Evolutionary conservation across 1,140 invertebrate genomes (phyloP).

Genomic region (Temnothorax longispinosus): DNA sequence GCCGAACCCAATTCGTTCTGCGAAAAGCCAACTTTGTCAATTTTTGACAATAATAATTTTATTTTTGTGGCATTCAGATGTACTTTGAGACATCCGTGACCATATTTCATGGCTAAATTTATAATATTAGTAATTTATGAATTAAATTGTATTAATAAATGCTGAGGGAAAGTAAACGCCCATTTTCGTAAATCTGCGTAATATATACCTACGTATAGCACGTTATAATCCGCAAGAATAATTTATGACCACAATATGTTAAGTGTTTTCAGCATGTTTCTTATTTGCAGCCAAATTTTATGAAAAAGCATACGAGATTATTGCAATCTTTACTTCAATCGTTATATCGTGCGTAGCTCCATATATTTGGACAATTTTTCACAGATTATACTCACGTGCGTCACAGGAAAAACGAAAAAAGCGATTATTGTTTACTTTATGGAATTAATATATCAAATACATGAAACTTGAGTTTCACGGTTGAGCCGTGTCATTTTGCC

Average conservation of each 20-base stretch:
- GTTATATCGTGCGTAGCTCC: neutral
- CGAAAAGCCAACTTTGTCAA: neutral
- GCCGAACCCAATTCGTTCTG: neutral
- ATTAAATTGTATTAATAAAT: slow-evolving; percentile 34
- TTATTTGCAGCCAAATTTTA: neutral
- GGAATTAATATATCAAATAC: neutral
- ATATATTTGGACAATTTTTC: neutral
- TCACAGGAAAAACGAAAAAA: slow-evolving; percentile 30
- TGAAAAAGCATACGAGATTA: neutral
- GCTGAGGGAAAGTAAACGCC: neutral
- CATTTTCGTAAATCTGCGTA: neutral
- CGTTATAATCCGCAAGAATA: neutral
- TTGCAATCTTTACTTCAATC: neutral
- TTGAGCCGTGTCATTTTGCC: slow-evolving; percentile 4
- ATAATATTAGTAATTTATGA: slow-evolving; percentile 6
- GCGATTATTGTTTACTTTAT: neutral
- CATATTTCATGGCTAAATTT: slow-evolving; percentile 14
- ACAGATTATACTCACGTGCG: slow-evolving; percentile 1
- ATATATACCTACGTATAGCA: neutral
- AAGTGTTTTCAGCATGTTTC: neutral
- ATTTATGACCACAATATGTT: neutral
- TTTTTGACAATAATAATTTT: slow-evolving; percentile 7
- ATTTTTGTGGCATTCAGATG: neutral
- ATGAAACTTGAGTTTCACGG: neutral
- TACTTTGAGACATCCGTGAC: neutral